A percentile compares a stretch with the other conserved stretches of the same genome.
These are phyloP conservation scores for Tethea ocularis DNA, from an alignment of 2,888 invertebrate genomes.

Conservation along the genomic window DNA sequence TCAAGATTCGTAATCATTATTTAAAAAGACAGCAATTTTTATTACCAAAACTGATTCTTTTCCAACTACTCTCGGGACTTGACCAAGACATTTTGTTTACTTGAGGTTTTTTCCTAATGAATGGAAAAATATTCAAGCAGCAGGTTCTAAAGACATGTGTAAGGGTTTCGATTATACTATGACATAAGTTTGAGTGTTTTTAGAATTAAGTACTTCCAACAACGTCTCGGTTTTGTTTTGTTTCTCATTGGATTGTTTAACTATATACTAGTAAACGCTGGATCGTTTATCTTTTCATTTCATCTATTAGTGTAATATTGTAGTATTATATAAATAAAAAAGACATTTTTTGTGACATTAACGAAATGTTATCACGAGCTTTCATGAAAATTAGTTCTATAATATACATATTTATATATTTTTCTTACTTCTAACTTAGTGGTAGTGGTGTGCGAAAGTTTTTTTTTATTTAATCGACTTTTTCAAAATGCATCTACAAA, in stretches of 20 bases:
- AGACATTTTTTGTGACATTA: slow-evolving; percentile 77
- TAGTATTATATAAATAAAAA: slow-evolving; percentile 67
- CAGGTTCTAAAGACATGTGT: slow-evolving; percentile 77
- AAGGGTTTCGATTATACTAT: slow-evolving; percentile 59
- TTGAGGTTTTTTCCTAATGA: not conserved
- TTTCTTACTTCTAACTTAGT: slow-evolving; percentile 78
- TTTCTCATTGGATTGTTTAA: slow-evolving; percentile 58
- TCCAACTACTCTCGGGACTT: slow-evolving; percentile 4
- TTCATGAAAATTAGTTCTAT: slow-evolving; percentile 75
- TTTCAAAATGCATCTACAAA: slow-evolving; percentile 17
- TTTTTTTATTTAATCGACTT: slow-evolving; percentile 33
- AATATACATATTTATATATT: slow-evolving; percentile 70
- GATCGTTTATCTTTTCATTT: slow-evolving; percentile 49
- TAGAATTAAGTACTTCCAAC: slow-evolving; percentile 44
- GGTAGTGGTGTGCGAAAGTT: slow-evolving; percentile 51
- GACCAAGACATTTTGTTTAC: slow-evolving; percentile 37
- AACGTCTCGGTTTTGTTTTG: slow-evolving; percentile 41
- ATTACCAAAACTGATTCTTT: slow-evolving; percentile 11
- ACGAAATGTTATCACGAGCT: slow-evolving; percentile 76
- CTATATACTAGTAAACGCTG: slow-evolving; percentile 38
- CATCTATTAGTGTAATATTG: slow-evolving; percentile 45
- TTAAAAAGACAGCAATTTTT: slow-evolving; percentile 48
- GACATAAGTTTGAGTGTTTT: slow-evolving; percentile 64
- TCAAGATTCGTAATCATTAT: slow-evolving; percentile 17
- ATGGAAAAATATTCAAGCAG: slow-evolving; percentile 55